Base-by-base conservation (phyloP, 30 jellyfish, hydroid and myxozoan species). In the Aurelia aurita region DNA sequence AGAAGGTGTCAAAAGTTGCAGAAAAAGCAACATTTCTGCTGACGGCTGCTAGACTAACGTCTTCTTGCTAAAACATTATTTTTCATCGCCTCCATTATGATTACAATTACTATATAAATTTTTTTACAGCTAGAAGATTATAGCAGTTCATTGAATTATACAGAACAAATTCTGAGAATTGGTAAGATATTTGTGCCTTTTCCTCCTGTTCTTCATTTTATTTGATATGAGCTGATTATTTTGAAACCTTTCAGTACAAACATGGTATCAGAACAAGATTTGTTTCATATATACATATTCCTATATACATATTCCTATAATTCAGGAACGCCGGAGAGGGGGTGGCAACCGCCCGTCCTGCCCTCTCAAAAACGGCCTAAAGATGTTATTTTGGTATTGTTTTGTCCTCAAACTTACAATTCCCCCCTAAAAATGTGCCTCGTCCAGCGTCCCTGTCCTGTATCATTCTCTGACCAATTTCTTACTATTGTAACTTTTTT, bases 81-180 rank as follows among this genome's bases (percentile, higher is more conserved):
- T 39, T 39, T 9, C 14, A 39, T 7, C 9, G 14, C 15, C 51
- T 7, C 6, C 6, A 39, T 22, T 61, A 18, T 15, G 10, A 26
- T 22, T 13, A 26, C 31, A 34, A 20, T 20, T 39, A 11, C 12
- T 58, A 7, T 28, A 5, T 23, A 18, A n/a, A n/a, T n/a, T n/a
- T 58, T 63, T 54, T 70, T 54, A 69, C 54, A 86, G 95, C 72
- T 84, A 13, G 89, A 86, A 28, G 55, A 73, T 2, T 74, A 67
- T 51, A 23, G 31, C 28, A 39, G 62, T 20, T 80, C 95, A 6
- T 32, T 62, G 53, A 74, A 34, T 43, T 76, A 73, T 34, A 73
- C 89, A 2, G 55, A 60, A 29, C 84, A 86, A 61, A 86, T 74
- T 15, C 89, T 86, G 34, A 51, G 34, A 5, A 13, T 49, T 0